These are phyloP conservation scores for Phytoseiulus persimilis DNA, from an alignment of 2,888 invertebrate genomes.

Conservation along the genomic window DNA sequence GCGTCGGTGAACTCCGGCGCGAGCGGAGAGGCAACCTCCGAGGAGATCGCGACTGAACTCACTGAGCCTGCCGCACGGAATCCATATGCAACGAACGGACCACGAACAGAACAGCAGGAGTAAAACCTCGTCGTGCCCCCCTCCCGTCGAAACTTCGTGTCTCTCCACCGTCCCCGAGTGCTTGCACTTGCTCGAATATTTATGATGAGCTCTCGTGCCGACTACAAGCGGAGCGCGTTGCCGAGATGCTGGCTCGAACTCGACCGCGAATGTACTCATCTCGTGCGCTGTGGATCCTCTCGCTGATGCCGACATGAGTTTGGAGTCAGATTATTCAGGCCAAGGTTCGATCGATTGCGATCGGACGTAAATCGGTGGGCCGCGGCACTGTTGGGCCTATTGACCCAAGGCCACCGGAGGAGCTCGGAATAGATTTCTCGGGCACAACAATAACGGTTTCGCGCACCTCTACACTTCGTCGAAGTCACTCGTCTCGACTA, in stretches of 20 bases:
- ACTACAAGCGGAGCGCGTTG: neutral
- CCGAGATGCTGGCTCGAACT: neutral
- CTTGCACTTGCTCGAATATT: neutral
- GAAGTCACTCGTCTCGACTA: no score
- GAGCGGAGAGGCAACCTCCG: neutral
- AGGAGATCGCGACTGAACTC: neutral
- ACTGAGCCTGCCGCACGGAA: neutral
- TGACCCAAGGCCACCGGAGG: neutral
- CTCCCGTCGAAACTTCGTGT: neutral
- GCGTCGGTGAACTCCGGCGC: neutral
- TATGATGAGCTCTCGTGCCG: neutral
- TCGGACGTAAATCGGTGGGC: neutral
- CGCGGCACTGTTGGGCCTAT: neutral
- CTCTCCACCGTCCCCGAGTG: neutral
- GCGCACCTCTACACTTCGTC: neutral
- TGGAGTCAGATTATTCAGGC: neutral
- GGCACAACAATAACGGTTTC: neutral
- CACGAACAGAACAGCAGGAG: neutral
- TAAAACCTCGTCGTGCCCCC: neutral
- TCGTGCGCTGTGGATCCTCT: neutral
- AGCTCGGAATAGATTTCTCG: neutral
- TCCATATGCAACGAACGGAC: neutral
- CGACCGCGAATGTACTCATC: neutral
- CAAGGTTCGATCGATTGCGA: neutral
- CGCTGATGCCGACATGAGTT: neutral